These are phyloP conservation scores for Pseudoips prasinana DNA, from an alignment of 2,888 invertebrate genomes.

Conservation along the genomic window DNA sequence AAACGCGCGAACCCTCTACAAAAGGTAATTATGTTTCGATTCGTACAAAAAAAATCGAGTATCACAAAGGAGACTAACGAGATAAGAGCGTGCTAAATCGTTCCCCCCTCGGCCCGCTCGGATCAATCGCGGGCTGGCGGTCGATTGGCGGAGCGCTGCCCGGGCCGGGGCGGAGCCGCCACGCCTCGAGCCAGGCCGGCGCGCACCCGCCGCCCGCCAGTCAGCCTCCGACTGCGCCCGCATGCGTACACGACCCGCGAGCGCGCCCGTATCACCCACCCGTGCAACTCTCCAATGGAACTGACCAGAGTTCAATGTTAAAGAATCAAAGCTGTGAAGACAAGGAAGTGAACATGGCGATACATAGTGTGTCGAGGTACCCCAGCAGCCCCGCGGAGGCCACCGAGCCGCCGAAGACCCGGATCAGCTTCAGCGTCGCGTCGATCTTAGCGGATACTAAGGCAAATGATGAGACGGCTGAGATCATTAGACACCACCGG, in stretches of 20 bases:
- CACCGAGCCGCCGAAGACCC: slow-evolving; percentile 82
- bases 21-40: slow-evolving; percentile 83
- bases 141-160: slow-evolving; percentile 69
- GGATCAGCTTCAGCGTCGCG: slow-evolving; percentile 93
- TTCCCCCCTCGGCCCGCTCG: slow-evolving; percentile 69
- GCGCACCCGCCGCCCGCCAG: slow-evolving; percentile 60
- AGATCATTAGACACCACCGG: slow-evolving; percentile 76
- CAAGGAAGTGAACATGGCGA: slow-evolving; percentile 85
- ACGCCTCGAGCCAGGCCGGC: slow-evolving; percentile 37
- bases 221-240: slow-evolving; percentile 76
- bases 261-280: slow-evolving; percentile 47
- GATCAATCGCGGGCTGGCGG: slow-evolving; percentile 71
- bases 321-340: slow-evolving; percentile 81
- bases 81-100: slow-evolving; percentile 82
- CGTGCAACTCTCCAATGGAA: slow-evolving; percentile 75
- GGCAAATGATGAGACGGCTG: slow-evolving; percentile 74
- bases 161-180: slow-evolving; percentile 35
- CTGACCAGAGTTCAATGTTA: slow-evolving; percentile 82
- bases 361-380: slow-evolving; percentile 85
- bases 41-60: slow-evolving; percentile 78
- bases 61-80: slow-evolving; percentile 82
- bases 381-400: slow-evolving; percentile 85
- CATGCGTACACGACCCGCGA: slow-evolving; percentile 76
- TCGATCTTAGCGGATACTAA: slow-evolving; percentile 93
- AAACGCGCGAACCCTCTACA: slow-evolving; percentile 80